Percentiles rank a stretch among this genome's conserved stretches.
These are phyloP conservation scores for Nasonia longicornis DNA, from an alignment of 1,140 invertebrate species.

Conservation along the genomic window DNA sequence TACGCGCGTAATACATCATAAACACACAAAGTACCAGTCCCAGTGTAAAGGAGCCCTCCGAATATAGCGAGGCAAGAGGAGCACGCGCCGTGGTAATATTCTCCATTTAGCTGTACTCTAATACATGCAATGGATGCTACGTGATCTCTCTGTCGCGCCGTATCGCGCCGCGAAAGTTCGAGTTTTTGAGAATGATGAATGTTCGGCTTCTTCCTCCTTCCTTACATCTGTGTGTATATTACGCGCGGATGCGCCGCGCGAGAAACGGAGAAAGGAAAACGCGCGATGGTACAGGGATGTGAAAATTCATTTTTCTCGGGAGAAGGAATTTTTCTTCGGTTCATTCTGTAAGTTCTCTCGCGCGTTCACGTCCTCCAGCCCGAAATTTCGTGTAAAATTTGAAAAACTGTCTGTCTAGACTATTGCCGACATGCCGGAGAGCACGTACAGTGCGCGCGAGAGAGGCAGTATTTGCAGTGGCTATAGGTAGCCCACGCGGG, in stretches of 20 bases:
- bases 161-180: not conserved
- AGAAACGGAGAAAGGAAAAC: not conserved
- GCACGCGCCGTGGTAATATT: too few relatives aligned
- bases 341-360: not conserved
- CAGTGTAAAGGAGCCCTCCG: too few relatives aligned
- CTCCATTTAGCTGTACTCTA: too few relatives aligned
- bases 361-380: conserved; percentile 30
- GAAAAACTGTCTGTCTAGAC: conserved; percentile 37
- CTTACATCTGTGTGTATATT: not conserved
- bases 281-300: not conserved
- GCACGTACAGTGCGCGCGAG: not conserved
- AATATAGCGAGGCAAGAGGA: too few relatives aligned
- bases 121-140: too few relatives aligned
- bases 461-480: not conserved
- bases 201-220: not conserved
- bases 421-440: not conserved
- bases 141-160: too few relatives aligned
- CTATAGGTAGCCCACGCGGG: conserved; percentile 38
- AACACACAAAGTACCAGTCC: too few relatives aligned
- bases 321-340: conserved; percentile 31
- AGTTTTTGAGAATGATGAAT: conserved; percentile 39
- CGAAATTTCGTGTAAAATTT: conserved; percentile 45
- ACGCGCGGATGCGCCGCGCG: not conserved
- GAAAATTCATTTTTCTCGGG: conserved; percentile 35
- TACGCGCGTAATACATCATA: too few relatives aligned